phyloP scores from a whole-genome alignment of 2,113 vertebrate species.

The Picathartes gymnocephalus region DNA sequence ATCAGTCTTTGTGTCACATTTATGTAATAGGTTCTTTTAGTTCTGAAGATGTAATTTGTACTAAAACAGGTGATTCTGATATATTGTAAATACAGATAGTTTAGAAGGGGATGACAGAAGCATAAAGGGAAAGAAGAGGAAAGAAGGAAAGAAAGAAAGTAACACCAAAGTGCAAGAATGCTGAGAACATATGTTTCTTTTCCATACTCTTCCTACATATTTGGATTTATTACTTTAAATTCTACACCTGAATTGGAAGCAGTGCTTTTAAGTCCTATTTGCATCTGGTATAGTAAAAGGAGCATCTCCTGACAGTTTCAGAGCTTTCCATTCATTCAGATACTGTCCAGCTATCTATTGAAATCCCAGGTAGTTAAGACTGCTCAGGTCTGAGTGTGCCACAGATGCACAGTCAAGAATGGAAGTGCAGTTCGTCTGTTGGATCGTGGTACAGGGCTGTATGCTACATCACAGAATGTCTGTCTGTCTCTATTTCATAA shows the following conservation, averaged over 20 bases:
- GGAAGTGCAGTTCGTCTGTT: background rate
- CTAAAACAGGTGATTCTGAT: background rate
- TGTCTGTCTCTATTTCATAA: background rate
- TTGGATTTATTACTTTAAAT: background rate
- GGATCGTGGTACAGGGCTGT: background rate
- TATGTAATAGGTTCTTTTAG: background rate
- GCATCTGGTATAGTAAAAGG: background rate
- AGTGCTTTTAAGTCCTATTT: background rate
- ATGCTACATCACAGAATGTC: background rate
- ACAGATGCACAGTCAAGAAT: background rate
- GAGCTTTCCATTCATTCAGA: background rate
- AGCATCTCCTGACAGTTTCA: background rate
- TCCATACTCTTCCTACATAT: background rate
- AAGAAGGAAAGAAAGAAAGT: background rate
- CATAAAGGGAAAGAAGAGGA: background rate
- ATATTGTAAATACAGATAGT: background rate
- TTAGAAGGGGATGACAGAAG: background rate
- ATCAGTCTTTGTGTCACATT: fast-evolving
- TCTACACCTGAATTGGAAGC: background rate
- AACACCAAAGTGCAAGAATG: background rate
- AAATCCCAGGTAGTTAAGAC: background rate
- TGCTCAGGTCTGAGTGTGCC: background rate
- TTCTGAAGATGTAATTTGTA: background rate
- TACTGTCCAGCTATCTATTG: background rate
- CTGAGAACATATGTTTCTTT: background rate